These are phyloP conservation scores for Cantharis rufa DNA, from an alignment of 2,888 invertebrate genomes.

Conservation along the genomic window DNA sequence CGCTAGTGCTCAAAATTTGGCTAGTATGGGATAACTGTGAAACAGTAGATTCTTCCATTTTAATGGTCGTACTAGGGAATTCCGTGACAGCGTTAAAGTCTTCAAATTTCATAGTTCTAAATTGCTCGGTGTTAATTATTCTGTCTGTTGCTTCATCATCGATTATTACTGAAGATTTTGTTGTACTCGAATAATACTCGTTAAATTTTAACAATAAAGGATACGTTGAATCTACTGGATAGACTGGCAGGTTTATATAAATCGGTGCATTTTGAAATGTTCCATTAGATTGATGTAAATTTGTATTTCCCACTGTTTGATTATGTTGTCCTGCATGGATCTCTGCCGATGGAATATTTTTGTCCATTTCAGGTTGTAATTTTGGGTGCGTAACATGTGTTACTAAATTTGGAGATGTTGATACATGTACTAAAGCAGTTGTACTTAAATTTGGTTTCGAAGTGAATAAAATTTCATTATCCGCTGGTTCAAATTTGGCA, in stretches of 20 bases:
- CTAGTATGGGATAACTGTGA: too few species aligned
- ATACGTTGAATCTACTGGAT: slow-evolving; percentile 33
- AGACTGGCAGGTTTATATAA: slow-evolving; percentile 36
- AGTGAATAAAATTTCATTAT: neutral
- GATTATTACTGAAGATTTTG: neutral
- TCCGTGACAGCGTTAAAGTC: slow-evolving; percentile 38
- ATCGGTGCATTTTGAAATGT: slow-evolving; percentile 12
- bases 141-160: slow-evolving; percentile 33
- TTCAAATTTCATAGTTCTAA: slow-evolving; percentile 33
- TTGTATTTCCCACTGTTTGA: neutral
- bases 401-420: neutral
- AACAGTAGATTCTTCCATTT: neutral
- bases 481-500: neutral
- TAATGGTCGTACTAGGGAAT: slow-evolving; percentile 24
- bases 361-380: neutral
- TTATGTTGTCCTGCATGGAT: neutral
- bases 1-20: neutral
- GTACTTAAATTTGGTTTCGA: neutral
- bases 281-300: neutral
- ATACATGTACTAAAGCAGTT: neutral
- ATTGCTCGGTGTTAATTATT: slow-evolving; percentile 29
- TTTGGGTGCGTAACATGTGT: neutral
- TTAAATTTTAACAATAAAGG: slow-evolving; percentile 27
- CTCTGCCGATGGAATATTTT: neutral
- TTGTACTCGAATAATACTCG: slow-evolving; percentile 30